Percentiles rank a stretch among this genome's conserved stretches.
phyloP scores from a whole-genome alignment of 2,113 vertebrate species.

The Poeciliopsis turrubarensis region DNA sequence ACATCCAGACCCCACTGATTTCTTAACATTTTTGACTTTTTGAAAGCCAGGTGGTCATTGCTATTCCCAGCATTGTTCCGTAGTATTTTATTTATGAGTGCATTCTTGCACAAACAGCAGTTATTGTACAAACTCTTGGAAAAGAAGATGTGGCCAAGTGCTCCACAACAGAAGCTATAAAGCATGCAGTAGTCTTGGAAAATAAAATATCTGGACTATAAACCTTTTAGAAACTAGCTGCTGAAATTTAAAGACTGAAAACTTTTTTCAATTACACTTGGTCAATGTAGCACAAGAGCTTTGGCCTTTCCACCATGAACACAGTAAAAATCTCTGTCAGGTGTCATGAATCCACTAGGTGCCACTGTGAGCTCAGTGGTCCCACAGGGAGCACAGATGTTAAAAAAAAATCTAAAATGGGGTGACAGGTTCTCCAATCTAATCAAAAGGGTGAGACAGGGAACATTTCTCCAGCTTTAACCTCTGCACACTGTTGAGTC shows the following conservation, averaged over 20 bases:
- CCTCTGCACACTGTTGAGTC: conserved; percentile 11
- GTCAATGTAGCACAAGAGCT: conserved; percentile 43
- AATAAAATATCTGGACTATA: conserved; percentile 17
- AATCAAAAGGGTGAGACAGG: conserved; percentile 28
- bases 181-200: conserved; percentile 19
- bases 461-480: conserved; percentile 10
- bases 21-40: neutral
- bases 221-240: conserved; percentile 20
- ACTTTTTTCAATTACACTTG: conserved; percentile 42
- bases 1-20: neutral
- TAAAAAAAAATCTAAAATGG: conserved; percentile 17
- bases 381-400: neutral
- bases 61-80: neutral
- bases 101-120: neutral
- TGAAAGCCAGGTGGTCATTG: neutral
- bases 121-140: neutral
- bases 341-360: conserved; percentile 43
- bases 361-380: conserved; percentile 4
- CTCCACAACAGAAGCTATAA: conserved; percentile 13
- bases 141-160: neutral
- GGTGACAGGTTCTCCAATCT: conserved; percentile 37
- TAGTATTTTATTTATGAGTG: neutral
- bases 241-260: conserved; percentile 44
- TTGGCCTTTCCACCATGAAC: conserved; percentile 57
- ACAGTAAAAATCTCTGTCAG: conserved; percentile 13